Evolutionary conservation across 2,113 vertebrate genomes (phyloP).

Genomic region (Orthonyx spaldingii): DNA sequence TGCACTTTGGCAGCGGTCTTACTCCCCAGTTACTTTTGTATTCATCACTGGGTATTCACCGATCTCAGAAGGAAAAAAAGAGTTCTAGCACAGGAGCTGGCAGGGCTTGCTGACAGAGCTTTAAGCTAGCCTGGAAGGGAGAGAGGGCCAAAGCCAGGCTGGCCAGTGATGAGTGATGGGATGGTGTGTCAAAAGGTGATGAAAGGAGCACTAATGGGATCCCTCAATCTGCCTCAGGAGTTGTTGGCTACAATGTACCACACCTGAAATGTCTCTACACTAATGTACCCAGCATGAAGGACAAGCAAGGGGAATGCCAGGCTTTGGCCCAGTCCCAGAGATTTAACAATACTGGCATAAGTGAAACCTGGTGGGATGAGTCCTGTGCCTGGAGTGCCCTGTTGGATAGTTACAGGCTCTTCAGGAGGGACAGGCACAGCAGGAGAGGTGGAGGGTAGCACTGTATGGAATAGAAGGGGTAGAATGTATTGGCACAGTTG

Average conservation of each 20-base stretch:
- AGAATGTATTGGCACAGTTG: not conserved
- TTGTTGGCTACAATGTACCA: not conserved
- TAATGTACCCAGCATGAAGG: not conserved
- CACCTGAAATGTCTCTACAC: not conserved
- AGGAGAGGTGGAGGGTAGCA: not conserved
- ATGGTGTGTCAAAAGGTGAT: not conserved
- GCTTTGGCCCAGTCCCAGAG: not conserved
- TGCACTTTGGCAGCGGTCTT: not conserved
- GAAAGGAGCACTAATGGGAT: not conserved
- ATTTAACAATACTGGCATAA: not conserved
- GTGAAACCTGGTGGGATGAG: not conserved
- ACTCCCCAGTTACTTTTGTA: not conserved
- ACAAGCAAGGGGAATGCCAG: not conserved
- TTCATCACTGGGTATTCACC: not conserved
- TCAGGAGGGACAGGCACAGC: not conserved
- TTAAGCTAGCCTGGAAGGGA: not conserved
- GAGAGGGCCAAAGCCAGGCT: not conserved
- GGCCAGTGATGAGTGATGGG: not conserved
- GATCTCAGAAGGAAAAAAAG: not conserved
- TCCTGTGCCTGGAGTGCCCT: not conserved
- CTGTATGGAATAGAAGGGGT: not conserved
- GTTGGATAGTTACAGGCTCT: not conserved
- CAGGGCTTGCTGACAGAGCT: not conserved
- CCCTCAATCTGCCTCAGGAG: not conserved
- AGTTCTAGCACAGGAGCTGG: not conserved